Evolutionary conservation across 2,113 vertebrate genomes (phyloP).

Genomic region (Artemisiospiza belli): DNA sequence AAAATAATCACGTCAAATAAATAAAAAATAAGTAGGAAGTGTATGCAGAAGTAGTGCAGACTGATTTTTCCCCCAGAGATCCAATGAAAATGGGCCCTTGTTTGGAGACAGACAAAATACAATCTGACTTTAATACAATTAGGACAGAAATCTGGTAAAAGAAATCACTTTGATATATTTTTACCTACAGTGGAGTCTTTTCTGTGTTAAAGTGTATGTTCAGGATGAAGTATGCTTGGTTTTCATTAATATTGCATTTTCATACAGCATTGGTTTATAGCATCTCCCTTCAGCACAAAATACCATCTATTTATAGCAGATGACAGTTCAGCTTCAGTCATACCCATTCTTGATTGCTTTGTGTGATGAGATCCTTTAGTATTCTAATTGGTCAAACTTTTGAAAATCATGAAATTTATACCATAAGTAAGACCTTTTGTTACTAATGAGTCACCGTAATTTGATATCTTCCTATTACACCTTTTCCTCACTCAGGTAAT

Average conservation of each 20-base stretch:
- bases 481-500: not conserved
- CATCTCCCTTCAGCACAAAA: not conserved
- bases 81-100: not conserved
- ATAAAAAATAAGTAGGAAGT: not conserved
- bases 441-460: not conserved
- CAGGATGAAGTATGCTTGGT: not conserved
- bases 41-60: not conserved
- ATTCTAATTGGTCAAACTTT: not conserved
- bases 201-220: not conserved
- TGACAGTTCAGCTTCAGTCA: not conserved
- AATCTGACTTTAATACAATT: not conserved
- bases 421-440: not conserved
- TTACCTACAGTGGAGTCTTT: not conserved
- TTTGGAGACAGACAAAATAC: not conserved
- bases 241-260: not conserved
- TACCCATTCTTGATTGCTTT: not conserved
- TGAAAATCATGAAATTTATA: not conserved
- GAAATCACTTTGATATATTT: not conserved
- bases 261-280: not conserved
- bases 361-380: not conserved
- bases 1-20: not conserved
- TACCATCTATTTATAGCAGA: not conserved
- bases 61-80: not conserved
- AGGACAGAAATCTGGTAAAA: not conserved
- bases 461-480: not conserved